A percentile compares a stretch with the other conserved stretches of the same genome.
phyloP scores from a whole-genome alignment of 2,888 invertebrate genomes.

The Lepidochrysops patricia region DNA sequence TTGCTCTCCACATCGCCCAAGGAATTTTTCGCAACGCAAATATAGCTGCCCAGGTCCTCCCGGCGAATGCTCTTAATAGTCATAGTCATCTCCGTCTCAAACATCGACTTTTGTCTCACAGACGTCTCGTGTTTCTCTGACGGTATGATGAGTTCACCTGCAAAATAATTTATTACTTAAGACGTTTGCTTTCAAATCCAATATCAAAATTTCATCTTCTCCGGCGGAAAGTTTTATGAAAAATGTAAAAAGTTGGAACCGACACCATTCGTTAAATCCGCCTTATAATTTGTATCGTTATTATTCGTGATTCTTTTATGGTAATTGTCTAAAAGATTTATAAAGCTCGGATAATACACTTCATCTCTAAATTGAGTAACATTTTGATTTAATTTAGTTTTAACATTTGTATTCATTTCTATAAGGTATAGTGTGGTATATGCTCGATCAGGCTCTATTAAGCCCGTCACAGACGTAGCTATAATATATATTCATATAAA shows the following conservation, averaged over 20 bases:
- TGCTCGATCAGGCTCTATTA: too few relatives aligned
- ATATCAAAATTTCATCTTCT: slow-evolving; percentile 70
- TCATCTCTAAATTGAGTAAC: neutral
- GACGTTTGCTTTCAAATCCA: slow-evolving; percentile 66
- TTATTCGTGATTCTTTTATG: slow-evolving; percentile 51
- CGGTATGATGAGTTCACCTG: slow-evolving; percentile 90
- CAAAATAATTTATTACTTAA: slow-evolving; percentile 55
- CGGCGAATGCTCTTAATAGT: slow-evolving; percentile 85
- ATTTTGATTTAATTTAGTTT: neutral
- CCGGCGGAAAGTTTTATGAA: slow-evolving; percentile 65
- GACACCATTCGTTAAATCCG: slow-evolving; percentile 69
- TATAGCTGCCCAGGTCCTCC: slow-evolving; percentile 87
- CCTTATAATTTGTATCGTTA: slow-evolving; percentile 69
- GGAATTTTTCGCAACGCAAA: slow-evolving; percentile 90
- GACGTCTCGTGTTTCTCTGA: slow-evolving; percentile 87
- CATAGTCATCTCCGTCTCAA: slow-evolving; percentile 89
- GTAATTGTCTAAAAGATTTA: slow-evolving; percentile 14
- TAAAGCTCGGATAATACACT: neutral
- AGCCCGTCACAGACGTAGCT: too few relatives aligned
- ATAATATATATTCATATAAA: too few relatives aligned
- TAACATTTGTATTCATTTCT: too few relatives aligned
- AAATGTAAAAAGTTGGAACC: slow-evolving; percentile 69
- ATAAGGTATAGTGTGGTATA: too few relatives aligned
- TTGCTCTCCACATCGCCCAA: slow-evolving; percentile 92
- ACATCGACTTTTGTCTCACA: slow-evolving; percentile 81